Evolutionary conservation across 1,140 invertebrate genomes (phyloP).

Genomic region (Hestina assimilis): DNA sequence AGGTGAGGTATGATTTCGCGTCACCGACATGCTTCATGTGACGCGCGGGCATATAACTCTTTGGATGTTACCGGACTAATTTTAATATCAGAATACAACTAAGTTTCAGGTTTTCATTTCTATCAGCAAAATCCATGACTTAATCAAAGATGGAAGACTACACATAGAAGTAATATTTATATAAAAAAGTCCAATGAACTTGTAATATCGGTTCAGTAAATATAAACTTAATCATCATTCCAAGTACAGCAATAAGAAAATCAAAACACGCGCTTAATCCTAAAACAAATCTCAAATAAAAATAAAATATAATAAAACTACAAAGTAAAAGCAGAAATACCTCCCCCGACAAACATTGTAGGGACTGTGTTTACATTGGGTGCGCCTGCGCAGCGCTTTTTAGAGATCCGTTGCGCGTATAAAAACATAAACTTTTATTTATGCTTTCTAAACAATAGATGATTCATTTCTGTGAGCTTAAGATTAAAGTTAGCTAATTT

Average conservation of each 20-base stretch:
- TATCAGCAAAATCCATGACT: too few species aligned
- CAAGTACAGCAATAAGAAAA: conserved; percentile 12
- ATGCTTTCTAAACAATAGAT: not conserved
- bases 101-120: too few species aligned
- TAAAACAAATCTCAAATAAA: conserved; percentile 19
- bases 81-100: too few species aligned
- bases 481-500: too few species aligned
- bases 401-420: not conserved
- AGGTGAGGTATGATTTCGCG: too few species aligned
- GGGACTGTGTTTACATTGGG: conserved; percentile 25
- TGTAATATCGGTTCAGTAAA: not conserved
- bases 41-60: too few species aligned
- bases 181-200: not conserved
- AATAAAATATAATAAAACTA: conserved; percentile 25
- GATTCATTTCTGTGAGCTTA: too few species aligned
- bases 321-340: conserved; percentile 27
- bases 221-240: conserved; percentile 13
- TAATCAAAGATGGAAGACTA: too few species aligned
- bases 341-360: conserved; percentile 19
- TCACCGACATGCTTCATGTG: too few species aligned
- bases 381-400: conserved; percentile 15
- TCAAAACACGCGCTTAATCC: not conserved
- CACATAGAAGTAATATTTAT: too few species aligned
- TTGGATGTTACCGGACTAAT: too few species aligned
- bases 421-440: not conserved